These are phyloP conservation scores for Rhimphoctona megacephalus DNA, from an alignment of 2,888 invertebrate genomes.

Conservation along the genomic window DNA sequence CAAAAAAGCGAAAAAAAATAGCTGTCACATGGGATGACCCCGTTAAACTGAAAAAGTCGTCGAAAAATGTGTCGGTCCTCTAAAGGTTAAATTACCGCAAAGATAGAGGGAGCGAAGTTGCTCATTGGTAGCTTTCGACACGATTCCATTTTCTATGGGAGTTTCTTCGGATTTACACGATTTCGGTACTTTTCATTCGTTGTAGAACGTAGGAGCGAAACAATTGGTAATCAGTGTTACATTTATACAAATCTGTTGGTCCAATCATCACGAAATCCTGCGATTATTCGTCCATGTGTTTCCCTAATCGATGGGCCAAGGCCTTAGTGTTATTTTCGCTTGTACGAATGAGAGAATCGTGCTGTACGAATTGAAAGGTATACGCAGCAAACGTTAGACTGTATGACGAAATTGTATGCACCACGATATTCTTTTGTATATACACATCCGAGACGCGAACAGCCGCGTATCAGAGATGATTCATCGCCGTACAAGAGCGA, in stretches of 20 bases:
- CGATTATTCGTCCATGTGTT: neutral
- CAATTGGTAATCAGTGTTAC: slow-evolving; percentile 7
- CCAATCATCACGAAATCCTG: neutral
- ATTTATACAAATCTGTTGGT: too few relatives aligned
- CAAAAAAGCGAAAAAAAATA: too few relatives aligned
- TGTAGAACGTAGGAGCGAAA: neutral
- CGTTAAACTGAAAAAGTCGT: too few relatives aligned
- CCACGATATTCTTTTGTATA: slow-evolving; percentile 24
- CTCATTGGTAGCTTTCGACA: neutral
- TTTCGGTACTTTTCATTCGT: neutral
- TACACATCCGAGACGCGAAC: slow-evolving; percentile 10
- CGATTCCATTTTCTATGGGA: neutral
- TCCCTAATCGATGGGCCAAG: neutral
- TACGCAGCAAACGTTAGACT: neutral
- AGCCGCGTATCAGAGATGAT: slow-evolving; percentile 51
- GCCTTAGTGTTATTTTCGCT: neutral
- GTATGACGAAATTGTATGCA: slow-evolving; percentile 38
- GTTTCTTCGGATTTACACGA: neutral
- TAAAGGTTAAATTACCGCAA: neutral
- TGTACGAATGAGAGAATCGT: slow-evolving; percentile 2
- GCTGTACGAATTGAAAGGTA: slow-evolving; percentile 11
- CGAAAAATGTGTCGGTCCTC: too few relatives aligned
- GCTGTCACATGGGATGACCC: too few relatives aligned
- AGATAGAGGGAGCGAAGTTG: neutral
- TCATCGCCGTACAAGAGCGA: slow-evolving; percentile 32